Percentiles rank a stretch among this genome's conserved stretches.
Evolutionary conservation across 2,888 invertebrate genomes (phyloP).

Genomic region (Neoscelio sp.): DNA sequence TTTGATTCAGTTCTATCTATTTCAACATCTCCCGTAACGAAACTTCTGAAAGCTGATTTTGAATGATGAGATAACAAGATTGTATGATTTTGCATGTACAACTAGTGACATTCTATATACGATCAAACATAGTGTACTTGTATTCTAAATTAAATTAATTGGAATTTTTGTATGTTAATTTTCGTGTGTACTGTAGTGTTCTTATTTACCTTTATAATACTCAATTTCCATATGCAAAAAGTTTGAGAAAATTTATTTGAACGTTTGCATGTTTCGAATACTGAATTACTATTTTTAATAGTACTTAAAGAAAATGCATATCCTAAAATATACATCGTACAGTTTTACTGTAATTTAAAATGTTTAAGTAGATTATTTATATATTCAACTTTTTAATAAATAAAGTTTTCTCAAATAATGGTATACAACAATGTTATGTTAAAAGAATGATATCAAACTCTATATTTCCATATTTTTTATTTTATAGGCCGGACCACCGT

Average conservation of each 20-base stretch:
- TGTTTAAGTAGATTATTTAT: no score
- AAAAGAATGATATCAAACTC: no score
- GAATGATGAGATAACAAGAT: constrained; percentile 59
- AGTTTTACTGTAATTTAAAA: no score
- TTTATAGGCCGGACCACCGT: no score
- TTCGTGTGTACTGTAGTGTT: constrained; percentile 13
- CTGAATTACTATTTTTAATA: no score
- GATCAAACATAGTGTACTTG: constrained; percentile 50
- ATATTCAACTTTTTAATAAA: no score
- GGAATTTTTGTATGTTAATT: constrained; percentile 45
- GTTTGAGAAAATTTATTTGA: no score
- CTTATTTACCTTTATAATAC: constrained; percentile 36
- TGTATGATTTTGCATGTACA: constrained; percentile 57
- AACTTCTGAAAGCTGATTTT: constrained; percentile 58
- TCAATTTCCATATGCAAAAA: constrained; percentile 34
- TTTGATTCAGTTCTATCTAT: constrained; percentile 40
- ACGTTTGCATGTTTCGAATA: no score
- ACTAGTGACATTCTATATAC: constrained; percentile 34
- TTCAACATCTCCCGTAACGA: constrained; percentile 48
- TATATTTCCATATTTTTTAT: no score
- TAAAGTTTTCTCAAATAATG: no score
- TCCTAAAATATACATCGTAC: constrained; percentile 2
- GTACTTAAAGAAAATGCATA: no score
- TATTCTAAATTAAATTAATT: constrained; percentile 38
- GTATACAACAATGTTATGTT: no score